These are phyloP conservation scores for Notoglanidium macrostoma DNA, from an alignment of 2,797 vertebrate species.

Conservation along the genomic window DNA sequence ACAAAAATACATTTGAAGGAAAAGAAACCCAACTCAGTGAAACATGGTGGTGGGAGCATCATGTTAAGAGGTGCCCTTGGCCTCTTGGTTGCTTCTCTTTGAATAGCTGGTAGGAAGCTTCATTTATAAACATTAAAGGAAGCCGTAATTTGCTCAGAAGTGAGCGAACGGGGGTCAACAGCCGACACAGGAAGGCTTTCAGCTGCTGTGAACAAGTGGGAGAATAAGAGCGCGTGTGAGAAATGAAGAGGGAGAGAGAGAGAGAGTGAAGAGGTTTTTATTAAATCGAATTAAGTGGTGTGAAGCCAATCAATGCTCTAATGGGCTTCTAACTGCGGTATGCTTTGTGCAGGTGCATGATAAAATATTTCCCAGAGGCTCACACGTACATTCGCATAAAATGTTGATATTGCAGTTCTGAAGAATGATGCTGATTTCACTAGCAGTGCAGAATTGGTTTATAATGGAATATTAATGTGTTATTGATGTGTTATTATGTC, in stretches of 20 bases:
- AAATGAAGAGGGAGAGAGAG: background rate
- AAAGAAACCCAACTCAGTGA: background rate
- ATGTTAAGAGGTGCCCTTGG: background rate
- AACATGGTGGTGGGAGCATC: constrained; percentile 7
- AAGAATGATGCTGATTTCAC: background rate
- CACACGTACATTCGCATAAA: background rate
- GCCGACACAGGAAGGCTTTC: background rate
- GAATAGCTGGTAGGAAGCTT: background rate
- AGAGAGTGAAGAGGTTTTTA: constrained; percentile 12
- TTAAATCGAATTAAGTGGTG: constrained; percentile 37
- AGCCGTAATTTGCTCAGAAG: background rate
- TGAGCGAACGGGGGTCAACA: background rate
- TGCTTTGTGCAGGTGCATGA: constrained; percentile 11
- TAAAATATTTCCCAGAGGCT: constrained; percentile 7
- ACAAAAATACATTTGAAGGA: background rate
- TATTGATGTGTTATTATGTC: constrained; percentile 23
- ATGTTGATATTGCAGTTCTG: background rate
- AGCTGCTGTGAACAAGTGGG: background rate
- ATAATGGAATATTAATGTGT: constrained; percentile 8
- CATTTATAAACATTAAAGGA: background rate
- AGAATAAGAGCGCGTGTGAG: background rate
- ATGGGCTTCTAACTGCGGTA: constrained; percentile 25
- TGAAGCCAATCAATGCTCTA: constrained; percentile 7
- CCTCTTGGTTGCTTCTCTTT: background rate
- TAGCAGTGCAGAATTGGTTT: background rate